A percentile compares a stretch with the other conserved stretches of the same genome.
Conservation (phyloP, 2,113 vertebrate species). For the Bothrops jararaca region DNA sequence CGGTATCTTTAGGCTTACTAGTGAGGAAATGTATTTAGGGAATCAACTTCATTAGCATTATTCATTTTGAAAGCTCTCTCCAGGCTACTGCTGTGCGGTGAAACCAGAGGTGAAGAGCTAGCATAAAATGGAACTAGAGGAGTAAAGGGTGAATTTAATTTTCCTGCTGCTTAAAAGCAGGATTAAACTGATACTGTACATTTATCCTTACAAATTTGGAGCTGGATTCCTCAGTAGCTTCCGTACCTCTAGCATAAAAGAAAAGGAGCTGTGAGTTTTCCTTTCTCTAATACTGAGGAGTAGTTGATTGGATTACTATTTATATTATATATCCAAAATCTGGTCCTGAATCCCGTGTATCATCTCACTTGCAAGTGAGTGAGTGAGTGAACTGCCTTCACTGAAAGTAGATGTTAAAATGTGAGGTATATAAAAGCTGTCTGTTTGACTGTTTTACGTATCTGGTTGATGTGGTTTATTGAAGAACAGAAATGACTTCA, state of each 20-base stretch:
- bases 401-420: not conserved
- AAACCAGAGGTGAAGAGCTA: not conserved
- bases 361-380: not conserved
- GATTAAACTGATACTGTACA: accelerated
- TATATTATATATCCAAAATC: not conserved
- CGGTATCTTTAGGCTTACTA: not conserved
- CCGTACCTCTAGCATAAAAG: not conserved
- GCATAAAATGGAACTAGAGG: not conserved
- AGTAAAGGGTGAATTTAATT: not conserved
- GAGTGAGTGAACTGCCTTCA: not conserved
- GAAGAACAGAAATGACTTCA: not conserved
- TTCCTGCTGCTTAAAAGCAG: not conserved
- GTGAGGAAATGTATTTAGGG: conserved; percentile 10
- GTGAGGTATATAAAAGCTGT: not conserved
- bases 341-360: not conserved
- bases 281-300: not conserved
- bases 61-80: not conserved
- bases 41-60: not conserved
- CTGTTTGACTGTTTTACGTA: not conserved
- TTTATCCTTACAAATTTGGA: not conserved
- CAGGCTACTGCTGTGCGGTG: not conserved
- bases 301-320: not conserved
- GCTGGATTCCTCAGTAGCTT: not conserved
- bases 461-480: not conserved
- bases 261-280: not conserved